phyloP scores from a whole-genome alignment of 2,113 vertebrate genomes.

The Gracilinanus agilis region DNA sequence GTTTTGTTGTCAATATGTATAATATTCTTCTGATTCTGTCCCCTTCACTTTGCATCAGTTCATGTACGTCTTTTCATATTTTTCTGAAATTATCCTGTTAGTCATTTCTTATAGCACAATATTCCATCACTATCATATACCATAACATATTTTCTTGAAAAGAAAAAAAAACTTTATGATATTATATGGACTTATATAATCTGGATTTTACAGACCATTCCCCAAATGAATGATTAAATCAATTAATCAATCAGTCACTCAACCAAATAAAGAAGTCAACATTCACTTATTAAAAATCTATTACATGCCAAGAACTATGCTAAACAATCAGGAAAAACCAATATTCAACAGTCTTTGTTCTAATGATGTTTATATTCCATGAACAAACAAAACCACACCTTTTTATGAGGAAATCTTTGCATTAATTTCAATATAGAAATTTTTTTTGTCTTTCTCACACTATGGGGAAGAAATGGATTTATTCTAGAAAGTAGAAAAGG shows the following conservation, averaged over 20 bases:
- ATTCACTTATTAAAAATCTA: neutral
- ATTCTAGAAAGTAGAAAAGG: neutral
- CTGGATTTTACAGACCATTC: neutral
- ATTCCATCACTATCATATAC: too few species aligned
- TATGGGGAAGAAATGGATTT: slow-evolving; percentile 27
- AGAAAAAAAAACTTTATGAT: neutral
- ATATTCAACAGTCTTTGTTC: neutral
- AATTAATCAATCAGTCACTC: neutral
- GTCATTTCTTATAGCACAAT: too few species aligned
- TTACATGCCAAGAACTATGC: neutral
- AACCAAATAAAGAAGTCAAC: neutral
- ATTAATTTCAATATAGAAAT: neutral
- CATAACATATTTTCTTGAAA: neutral
- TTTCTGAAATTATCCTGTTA: too few species aligned
- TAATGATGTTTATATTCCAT: neutral
- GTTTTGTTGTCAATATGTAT: too few species aligned
- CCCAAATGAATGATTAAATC: neutral
- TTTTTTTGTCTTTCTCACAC: neutral
- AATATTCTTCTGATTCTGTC: too few species aligned
- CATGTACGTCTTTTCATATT: too few species aligned
- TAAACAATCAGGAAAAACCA: neutral
- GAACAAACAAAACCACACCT: neutral
- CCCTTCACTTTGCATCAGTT: too few species aligned
- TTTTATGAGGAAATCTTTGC: neutral
- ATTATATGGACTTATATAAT: neutral